phyloP scores from a whole-genome alignment of 2,113 vertebrate species.

The Malaclemys terrapin region DNA sequence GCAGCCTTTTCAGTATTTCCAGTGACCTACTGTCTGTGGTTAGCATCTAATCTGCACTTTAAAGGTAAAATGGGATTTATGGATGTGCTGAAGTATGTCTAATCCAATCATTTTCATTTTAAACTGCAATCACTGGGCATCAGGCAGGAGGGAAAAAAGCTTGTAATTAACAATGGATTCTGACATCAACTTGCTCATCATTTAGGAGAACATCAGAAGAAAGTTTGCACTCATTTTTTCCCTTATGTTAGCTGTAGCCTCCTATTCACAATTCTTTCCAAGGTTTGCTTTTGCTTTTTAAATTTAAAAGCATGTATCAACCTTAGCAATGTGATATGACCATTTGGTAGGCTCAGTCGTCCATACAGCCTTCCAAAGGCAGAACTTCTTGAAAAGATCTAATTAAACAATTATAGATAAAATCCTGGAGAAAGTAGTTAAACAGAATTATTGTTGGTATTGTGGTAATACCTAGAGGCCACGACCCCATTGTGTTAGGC shows the following conservation, averaged over 20 bases:
- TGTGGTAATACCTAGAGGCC: background rate
- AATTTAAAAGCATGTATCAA: background rate
- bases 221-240: background rate
- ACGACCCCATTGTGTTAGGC: background rate
- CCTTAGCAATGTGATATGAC: background rate
- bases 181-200: background rate
- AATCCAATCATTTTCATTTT: constrained; percentile 43
- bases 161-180: background rate
- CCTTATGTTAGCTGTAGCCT: background rate
- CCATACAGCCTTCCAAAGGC: background rate
- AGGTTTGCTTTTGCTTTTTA: background rate
- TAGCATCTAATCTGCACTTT: background rate
- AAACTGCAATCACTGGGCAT: constrained; percentile 15
- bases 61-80: background rate
- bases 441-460: background rate
- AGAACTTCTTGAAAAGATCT: constrained; percentile 8
- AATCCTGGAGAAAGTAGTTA: background rate
- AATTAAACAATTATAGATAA: background rate
- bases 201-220: background rate
- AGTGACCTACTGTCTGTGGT: background rate
- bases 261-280: background rate
- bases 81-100: background rate
- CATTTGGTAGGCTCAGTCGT: background rate
- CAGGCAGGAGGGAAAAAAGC: constrained; percentile 10
- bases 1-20: background rate